Base-by-base conservation (phyloP, 2,888 invertebrate species). In the Coleophora flavipennella region DNA sequence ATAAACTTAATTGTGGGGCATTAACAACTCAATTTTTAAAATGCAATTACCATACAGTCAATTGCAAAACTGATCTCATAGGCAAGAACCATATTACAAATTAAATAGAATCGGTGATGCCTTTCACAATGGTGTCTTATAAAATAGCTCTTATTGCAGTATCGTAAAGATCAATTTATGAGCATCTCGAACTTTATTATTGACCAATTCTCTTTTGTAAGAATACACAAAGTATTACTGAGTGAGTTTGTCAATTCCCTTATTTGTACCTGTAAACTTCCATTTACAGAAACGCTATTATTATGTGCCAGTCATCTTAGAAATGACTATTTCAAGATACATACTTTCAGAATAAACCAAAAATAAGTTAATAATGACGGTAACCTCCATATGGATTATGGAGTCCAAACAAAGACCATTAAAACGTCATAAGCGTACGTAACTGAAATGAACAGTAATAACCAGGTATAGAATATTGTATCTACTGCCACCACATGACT, bases 41-140 rank as follows among this genome's bases (percentile, higher is more conserved):
- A 34, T 27, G 25, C 35, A 34, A 40, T 45, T 42, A 45, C 40
- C 28, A 36, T 35, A 41, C 40, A 37, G 29, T 20, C 35, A 36
- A 43, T 45, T 46, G 36, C 41, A 42, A 44, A 44, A 44, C 44
- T 38, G 44, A 28, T 20, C 3, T 40, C 41, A 39, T 31, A 11
- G 32, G 39, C 39, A 41, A 38, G 20, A 35, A 35, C 40, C 40
- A 20, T 20, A 42, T 46, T 42, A 42, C 40, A 32, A 40, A 41
- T 40, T 44, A 40, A 42, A 37, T 35, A 44, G 39, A 12, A 38
- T 35, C 38, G 7, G 20, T 12, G 34, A n/a, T 31, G 35, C 37
- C 37, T 41, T 41, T 41, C 41, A 38, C 41, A 38, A 38, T 31
- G 20, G 31, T 41, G n/a, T 35, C 11, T 29, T 20, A 12, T 33